A percentile compares a stretch with the other conserved stretches of the same genome.
These are phyloP conservation scores for Thalassaphorura encarpata DNA, from an alignment of 1,140 invertebrate species.

Conservation along the genomic window DNA sequence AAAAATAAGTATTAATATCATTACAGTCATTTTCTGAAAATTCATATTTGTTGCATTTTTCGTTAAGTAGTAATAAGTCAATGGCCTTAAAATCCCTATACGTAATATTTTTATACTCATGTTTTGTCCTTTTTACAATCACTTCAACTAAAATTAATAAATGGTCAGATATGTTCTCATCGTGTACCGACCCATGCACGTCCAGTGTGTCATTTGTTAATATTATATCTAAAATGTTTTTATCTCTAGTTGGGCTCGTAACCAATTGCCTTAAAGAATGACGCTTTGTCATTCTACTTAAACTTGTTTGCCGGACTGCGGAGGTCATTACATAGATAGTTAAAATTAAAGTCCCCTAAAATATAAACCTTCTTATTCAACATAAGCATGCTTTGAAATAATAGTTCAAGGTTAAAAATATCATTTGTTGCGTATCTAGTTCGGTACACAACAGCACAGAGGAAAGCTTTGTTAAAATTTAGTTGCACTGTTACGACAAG, in stretches of 20 bases:
- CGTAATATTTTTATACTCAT: neutral
- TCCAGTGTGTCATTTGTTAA: neutral
- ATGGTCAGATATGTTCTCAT: neutral
- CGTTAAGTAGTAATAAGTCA: neutral
- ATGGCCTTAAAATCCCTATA: neutral
- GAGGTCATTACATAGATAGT: neutral
- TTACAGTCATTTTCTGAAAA: neutral
- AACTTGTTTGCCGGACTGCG: neutral
- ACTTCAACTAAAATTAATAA: neutral
- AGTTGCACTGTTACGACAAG: neutral
- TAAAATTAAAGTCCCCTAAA: conserved; percentile 1
- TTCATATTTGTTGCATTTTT: neutral
- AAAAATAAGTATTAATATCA: neutral
- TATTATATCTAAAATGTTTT: neutral
- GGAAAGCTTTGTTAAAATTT: neutral
- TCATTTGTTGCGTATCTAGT: neutral
- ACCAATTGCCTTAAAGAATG: neutral
- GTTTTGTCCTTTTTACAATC: neutral
- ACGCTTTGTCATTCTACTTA: neutral
- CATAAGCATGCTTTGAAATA: neutral
- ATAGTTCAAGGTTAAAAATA: neutral
- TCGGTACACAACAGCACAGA: neutral
- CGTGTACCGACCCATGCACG: neutral
- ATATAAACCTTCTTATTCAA: neutral
- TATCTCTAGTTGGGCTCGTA: neutral